Evolutionary conservation across 1,140 invertebrate genomes (phyloP), one percentile per base, ranked within the genome.

Genomic region (Mercenaria mercenaria): DNA sequence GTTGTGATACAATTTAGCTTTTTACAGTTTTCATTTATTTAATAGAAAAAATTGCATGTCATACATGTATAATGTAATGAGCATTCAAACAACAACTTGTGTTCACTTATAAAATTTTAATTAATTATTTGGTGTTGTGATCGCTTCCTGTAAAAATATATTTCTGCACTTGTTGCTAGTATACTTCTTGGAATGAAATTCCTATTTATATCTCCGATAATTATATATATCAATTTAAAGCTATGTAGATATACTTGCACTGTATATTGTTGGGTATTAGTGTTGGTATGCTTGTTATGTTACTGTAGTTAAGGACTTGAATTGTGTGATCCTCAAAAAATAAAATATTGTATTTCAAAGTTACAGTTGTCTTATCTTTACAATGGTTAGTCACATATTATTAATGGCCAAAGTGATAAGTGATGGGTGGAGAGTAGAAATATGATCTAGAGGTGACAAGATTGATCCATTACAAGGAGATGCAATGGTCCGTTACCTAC

Each of bases 101-200:
- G 43, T 47, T 47, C 43, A 47, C 15, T n/a, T n/a, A n/a, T n/a
- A 8, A 47, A 47, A 47, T 15, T 8, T 47, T 47, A 47, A 8
- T 47, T 47, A 47, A 47, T n/a, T n/a, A n/a, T 47, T 47, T 47
- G 43, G 43, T 47, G 43, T 47, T 47, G 67, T 72, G 34, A 39
- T 72, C 34, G 37, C 34, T 72, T 23, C n/a, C 29, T 72, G 67
- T 72, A 72, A 8, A 72, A 23, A 72, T 32, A 6, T 39, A 32
- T 26, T 23, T 2, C 13, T 37, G 18, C 18, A 29, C 29, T 26
- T 72, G 8, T 10, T 39, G 18, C 4, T 29, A 47, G 6, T 47
- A 47, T 8, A 47, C 43, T 47, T 47, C 6, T 23, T 72, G 67
- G 67, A 72, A 72, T 72, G 67, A 72, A 72, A 72, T 72, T 72